Conservation (phyloP, 1,140 invertebrate genomes). For the Dufourea novaeangliae region DNA sequence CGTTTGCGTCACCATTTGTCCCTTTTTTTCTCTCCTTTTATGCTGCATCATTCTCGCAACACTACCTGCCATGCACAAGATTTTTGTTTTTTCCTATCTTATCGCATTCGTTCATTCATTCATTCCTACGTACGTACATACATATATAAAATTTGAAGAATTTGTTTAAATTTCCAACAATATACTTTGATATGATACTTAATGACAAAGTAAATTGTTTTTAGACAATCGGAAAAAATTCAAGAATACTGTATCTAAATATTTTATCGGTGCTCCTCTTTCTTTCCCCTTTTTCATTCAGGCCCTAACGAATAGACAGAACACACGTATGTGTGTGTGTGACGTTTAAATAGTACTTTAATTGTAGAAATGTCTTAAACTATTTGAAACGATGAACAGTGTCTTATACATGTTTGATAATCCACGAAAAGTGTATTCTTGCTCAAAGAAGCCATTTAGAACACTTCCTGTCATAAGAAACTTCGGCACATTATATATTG, state of each 20-base stretch:
- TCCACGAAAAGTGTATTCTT: too few relatives aligned
- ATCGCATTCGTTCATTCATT: neutral
- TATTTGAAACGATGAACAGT: too few relatives aligned
- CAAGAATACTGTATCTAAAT: slow-evolving; percentile 17
- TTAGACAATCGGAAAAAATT: neutral
- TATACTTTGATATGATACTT: neutral
- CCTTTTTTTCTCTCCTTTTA: neutral
- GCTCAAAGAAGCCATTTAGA: too few relatives aligned
- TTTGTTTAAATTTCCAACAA: neutral
- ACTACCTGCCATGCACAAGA: neutral
- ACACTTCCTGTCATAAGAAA: too few relatives aligned
- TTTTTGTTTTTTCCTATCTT: too few relatives aligned
- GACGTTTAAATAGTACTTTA: too few relatives aligned
- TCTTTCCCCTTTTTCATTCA: slow-evolving; percentile 13
- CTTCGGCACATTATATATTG: too few relatives aligned
- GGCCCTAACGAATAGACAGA: too few relatives aligned
- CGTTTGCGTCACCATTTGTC: slow-evolving; percentile 39
- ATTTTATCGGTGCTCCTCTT: neutral
- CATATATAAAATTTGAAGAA: slow-evolving; percentile 1
- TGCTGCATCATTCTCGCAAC: neutral
- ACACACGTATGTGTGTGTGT: too few relatives aligned
- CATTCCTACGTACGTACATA: slow-evolving; percentile 18
- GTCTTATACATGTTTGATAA: too few relatives aligned
- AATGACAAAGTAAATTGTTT: neutral
- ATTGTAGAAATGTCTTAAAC: too few relatives aligned